A percentile compares a stretch with the other conserved stretches of the same genome.
Conservation (phyloP, 2,113 vertebrate species). For the Odontesthes bonariensis region DNA sequence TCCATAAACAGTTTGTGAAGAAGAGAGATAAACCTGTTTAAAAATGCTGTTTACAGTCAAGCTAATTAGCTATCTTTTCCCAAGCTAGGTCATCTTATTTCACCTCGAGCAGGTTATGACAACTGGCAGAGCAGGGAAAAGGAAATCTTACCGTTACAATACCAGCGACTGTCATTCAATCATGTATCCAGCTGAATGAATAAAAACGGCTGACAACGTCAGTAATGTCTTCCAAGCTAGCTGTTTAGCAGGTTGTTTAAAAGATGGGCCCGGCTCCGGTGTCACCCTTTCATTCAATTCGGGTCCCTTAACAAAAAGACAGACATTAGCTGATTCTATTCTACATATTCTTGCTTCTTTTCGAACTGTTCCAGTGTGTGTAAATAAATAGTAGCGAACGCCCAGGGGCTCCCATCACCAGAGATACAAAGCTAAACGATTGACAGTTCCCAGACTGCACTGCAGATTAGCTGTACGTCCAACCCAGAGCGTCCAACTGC, state of each 20-base stretch:
- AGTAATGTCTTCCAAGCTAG: constrained; percentile 28
- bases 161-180: constrained; percentile 54
- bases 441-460: constrained; percentile 81
- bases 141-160: constrained; percentile 60
- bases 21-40: not conserved
- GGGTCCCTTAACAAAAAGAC: constrained; percentile 5
- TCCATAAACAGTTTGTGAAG: not conserved
- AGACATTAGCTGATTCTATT: not conserved
- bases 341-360: constrained; percentile 55
- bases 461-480: constrained; percentile 63
- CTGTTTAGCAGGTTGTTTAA: constrained; percentile 57
- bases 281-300: constrained; percentile 24
- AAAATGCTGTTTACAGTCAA: not conserved
- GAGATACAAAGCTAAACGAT: constrained; percentile 53
- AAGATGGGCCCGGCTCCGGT: constrained; percentile 61
- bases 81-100: constrained; percentile 26
- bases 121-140: not conserved
- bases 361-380: not conserved
- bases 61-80: constrained; percentile 28
- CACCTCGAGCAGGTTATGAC: not conserved
- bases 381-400: constrained; percentile 36
- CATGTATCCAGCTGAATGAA: constrained; percentile 10
- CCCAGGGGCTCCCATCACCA: constrained; percentile 27
- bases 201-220: constrained; percentile 46
- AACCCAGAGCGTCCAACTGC: constrained; percentile 32